Conservation (phyloP, 2,797 vertebrate species). For the Cossypha dichroa region DNA sequence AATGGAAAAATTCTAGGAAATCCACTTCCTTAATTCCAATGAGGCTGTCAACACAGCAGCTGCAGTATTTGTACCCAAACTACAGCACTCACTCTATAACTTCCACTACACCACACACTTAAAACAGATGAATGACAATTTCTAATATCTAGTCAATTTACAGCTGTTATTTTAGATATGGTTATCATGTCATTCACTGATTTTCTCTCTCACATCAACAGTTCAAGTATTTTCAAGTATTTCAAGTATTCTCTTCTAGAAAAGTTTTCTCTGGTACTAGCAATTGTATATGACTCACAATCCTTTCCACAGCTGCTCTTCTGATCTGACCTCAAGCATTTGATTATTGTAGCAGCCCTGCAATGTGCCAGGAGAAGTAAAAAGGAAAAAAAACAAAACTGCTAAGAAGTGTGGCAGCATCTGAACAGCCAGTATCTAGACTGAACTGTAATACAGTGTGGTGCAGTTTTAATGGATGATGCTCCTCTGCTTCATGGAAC, state of each 20-base stretch:
- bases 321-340: neutral
- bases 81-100: neutral
- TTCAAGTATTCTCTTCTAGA: neutral
- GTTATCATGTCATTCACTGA: neutral
- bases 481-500: neutral
- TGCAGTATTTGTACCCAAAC: neutral
- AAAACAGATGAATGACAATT: neutral
- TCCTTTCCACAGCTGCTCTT: neutral
- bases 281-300: neutral
- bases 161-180: neutral
- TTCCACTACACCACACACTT: neutral
- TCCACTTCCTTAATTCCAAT: neutral
- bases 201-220: neutral
- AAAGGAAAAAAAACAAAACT: accelerated
- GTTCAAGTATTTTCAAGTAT: neutral
- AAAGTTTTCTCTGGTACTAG: neutral
- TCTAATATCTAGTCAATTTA: neutral
- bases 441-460: neutral
- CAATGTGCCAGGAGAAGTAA: neutral
- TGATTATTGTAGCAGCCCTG: neutral
- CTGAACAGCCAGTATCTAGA: neutral
- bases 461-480: neutral
- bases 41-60: neutral
- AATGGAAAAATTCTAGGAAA: neutral
- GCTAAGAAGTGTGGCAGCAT: neutral